Evolutionary conservation across 2,113 vertebrate genomes (phyloP).

Genomic region (Pelusios castaneus): DNA sequence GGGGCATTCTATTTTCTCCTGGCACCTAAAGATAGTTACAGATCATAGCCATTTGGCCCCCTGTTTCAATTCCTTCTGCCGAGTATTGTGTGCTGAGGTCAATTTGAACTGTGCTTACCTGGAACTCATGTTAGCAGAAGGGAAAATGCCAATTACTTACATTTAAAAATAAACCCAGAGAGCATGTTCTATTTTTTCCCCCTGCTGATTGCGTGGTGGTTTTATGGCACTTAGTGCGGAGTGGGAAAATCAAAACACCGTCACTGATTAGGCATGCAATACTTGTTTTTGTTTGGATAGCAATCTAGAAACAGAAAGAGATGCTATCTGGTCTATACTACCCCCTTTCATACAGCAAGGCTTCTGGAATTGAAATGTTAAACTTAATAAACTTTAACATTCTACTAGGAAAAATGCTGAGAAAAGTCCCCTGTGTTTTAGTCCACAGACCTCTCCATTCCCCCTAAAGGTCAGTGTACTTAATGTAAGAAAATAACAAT

Average conservation of each 20-base stretch:
- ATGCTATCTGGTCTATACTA: constrained; percentile 23
- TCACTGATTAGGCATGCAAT: constrained; percentile 70
- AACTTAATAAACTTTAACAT: neutral
- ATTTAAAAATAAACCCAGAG: constrained; percentile 75
- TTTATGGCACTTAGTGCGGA: constrained; percentile 69
- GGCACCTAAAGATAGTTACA: neutral
- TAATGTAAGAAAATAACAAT: neutral
- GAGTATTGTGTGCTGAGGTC: constrained; percentile 48
- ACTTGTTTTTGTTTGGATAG: constrained; percentile 75
- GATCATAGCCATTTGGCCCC: neutral
- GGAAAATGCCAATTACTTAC: constrained; percentile 72
- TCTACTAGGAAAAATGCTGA: neutral
- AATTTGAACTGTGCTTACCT: constrained; percentile 55
- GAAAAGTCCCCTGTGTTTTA: neutral
- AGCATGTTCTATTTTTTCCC: constrained; percentile 13
- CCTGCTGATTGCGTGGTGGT: constrained; percentile 72
- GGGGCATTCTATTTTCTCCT: neutral
- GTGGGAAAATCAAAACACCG: constrained; percentile 75
- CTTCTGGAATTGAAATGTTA: constrained; percentile 18
- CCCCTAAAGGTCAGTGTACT: neutral
- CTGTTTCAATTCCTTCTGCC: neutral
- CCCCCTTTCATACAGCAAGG: neutral
- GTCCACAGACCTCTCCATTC: neutral
- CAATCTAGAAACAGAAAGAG: constrained; percentile 58
- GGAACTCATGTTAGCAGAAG: constrained; percentile 44